Evolutionary conservation across 2,888 invertebrate genomes (phyloP), one percentile per base, ranked within the genome.

Genomic region (Tridacna gigas): DNA sequence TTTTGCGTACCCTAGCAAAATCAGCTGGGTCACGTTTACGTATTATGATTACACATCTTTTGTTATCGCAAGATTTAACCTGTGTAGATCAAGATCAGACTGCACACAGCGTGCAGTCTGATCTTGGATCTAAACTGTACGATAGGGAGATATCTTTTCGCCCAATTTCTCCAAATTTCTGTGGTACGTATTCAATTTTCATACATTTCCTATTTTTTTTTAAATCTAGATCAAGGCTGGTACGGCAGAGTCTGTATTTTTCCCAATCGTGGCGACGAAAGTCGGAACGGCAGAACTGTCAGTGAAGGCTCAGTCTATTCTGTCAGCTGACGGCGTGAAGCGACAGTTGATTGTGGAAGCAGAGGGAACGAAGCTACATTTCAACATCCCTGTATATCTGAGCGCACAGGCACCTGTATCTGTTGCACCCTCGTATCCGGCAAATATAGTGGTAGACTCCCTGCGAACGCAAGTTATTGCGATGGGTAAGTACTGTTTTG

Each of bases 351-450:
- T 82, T 37, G 83, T 84, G 2, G 75, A 92, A 90, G 85, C 92
- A 7, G 92, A 92, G 77, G 92, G 92, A 22, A 88, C 89, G 0
- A 86, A 89, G 22, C 88, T 91, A 79, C 90, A 91, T 73, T 90
- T 89, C 82, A 92, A 90, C 69, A 83, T 89, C n/a, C 90, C 91
- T 3, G 78, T 89, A 13, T 79, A 90, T n/a, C 61, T 90, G 48
- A 86, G 80, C 60, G 79, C 86, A 26, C 79, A 71, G 18, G 80
- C 74, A 0, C 73, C 76, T 11, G 83, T 83, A 95, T 96, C 96
- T 74, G 94, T 98, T 0, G 96, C 97, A 0, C 96, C 98, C 26
- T 96, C 97, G 12, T 96, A 97, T 89, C 96, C 96, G 0, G 90
- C 94, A 5, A 95, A 95, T 74, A 93, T 96, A 0, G 96, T 97